Percentiles rank a stretch among this genome's conserved stretches.
Evolutionary conservation across 2,797 vertebrate species (phyloP).

Genomic region (Ambastaia sidthimunki): DNA sequence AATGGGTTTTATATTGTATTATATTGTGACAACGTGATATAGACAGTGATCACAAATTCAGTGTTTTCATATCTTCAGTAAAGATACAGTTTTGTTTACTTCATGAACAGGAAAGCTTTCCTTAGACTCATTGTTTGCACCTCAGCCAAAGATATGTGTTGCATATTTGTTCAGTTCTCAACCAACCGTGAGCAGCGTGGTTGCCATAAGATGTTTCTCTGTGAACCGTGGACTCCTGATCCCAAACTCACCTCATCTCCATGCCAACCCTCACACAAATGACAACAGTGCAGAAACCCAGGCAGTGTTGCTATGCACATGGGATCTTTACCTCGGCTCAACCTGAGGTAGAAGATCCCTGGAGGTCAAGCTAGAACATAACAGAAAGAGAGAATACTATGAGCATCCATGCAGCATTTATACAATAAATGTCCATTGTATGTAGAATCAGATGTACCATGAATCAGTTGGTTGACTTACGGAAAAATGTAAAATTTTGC

Average conservation of each 20-base stretch:
- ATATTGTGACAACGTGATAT: not conserved
- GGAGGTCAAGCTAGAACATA: constrained; percentile 35
- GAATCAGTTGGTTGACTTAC: not conserved
- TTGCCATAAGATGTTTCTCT: constrained; percentile 67
- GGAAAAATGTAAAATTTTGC: not conserved
- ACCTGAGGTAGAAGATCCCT: constrained; percentile 53
- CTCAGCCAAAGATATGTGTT: not conserved
- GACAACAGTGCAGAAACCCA: constrained; percentile 70
- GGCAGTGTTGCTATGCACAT: constrained; percentile 64
- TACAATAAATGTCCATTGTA: not conserved
- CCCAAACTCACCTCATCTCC: constrained; percentile 68
- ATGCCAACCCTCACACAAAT: constrained; percentile 67
- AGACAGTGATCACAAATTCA: not conserved
- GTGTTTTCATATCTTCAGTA: not conserved
- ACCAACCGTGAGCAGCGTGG: constrained; percentile 54
- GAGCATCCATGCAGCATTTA: not conserved
- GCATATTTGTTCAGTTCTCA: constrained; percentile 37
- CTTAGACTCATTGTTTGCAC: not conserved
- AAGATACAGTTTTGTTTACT: not conserved
- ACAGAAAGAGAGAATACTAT: not conserved
- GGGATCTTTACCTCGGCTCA: constrained; percentile 54
- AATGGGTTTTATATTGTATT: too few relatives aligned
- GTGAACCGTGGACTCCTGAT: constrained; percentile 65
- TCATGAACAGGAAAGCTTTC: not conserved
- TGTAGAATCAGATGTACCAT: not conserved